These are phyloP conservation scores for Lycaon pictus DNA, from an alignment of 2,113 vertebrate genomes.

Conservation along the genomic window DNA sequence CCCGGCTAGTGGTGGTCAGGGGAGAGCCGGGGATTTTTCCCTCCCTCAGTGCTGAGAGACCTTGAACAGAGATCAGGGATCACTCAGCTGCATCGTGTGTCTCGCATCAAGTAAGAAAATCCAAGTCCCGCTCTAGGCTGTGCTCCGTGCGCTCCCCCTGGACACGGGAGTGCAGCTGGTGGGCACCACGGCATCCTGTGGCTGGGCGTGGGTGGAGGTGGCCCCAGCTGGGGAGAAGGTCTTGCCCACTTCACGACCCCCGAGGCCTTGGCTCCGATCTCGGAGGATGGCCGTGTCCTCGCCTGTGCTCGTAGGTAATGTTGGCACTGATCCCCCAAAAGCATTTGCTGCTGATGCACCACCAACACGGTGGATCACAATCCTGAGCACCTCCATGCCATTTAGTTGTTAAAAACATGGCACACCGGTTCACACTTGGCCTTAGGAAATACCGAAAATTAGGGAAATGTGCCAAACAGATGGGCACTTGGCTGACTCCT, in stretches of 20 bases:
- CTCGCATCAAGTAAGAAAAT: not conserved
- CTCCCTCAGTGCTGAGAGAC: not conserved
- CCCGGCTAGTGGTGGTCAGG: not conserved
- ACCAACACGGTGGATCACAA: fast-evolving
- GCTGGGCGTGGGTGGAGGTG: not conserved
- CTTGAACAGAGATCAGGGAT: not conserved
- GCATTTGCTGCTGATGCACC: not conserved
- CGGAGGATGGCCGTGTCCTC: too few species aligned
- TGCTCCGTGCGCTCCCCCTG: not conserved
- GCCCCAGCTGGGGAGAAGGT: not conserved
- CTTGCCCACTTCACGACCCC: fast-evolving
- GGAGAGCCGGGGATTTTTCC: not conserved
- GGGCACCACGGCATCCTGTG: not conserved
- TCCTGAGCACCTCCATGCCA: too few species aligned
- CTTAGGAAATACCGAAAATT: not conserved
- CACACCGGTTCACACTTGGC: not conserved
- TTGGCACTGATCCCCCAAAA: not conserved
- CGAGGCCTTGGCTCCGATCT: not conserved
- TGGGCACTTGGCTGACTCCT: not conserved
- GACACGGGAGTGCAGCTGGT: not conserved
- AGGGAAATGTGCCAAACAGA: not conserved
- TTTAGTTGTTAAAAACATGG: too few species aligned
- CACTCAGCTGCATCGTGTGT: not conserved
- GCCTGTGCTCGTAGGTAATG: not conserved
- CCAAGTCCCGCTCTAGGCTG: not conserved